Conservation (phyloP, 1,140 invertebrate genomes). For the Drosophila tristis region DNA sequence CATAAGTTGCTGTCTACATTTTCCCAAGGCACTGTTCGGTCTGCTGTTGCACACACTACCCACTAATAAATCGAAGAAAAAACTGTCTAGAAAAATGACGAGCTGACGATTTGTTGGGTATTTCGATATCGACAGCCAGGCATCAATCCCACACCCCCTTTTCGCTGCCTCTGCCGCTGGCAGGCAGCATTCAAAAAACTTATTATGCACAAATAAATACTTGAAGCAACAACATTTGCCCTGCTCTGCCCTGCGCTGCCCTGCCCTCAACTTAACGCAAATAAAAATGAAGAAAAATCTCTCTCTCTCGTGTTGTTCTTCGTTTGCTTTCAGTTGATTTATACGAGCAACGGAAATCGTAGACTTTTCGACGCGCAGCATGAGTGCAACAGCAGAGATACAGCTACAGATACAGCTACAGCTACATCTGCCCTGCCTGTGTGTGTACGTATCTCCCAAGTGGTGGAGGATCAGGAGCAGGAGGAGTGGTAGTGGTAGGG, state of each 20-base stretch:
- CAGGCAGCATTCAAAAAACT: conserved; percentile 59
- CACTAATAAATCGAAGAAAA: conserved; percentile 69
- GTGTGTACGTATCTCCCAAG: conserved; percentile 12
- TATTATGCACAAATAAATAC: conserved; percentile 82
- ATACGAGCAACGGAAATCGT: conserved; percentile 80
- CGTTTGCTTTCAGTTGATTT: conserved; percentile 67
- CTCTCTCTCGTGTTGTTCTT: conserved; percentile 28
- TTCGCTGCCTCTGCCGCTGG: neutral
- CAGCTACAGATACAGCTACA: conserved; percentile 40
- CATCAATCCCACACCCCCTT: conserved; percentile 28
- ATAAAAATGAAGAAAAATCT: conserved; percentile 77
- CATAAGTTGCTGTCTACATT: conserved; percentile 2
- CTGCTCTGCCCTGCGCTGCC: no score
- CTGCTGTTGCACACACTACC: neutral
- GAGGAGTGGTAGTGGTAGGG: conserved; percentile 4
- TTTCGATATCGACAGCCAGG: conserved; percentile 77
- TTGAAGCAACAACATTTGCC: conserved; percentile 31
- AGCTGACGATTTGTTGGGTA: conserved; percentile 81
- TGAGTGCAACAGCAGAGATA: conserved; percentile 71
- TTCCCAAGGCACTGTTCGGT: conserved; percentile 12
- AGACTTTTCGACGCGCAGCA: conserved; percentile 82
- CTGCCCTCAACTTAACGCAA: conserved; percentile 22
- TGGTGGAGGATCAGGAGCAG: no score
- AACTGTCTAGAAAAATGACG: conserved; percentile 79
- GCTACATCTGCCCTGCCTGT: conserved; percentile 16